Evolutionary conservation across 2,797 vertebrate genomes (phyloP), one percentile per base, ranked within the genome.

Genomic region (Thamnophis elegans): DNA sequence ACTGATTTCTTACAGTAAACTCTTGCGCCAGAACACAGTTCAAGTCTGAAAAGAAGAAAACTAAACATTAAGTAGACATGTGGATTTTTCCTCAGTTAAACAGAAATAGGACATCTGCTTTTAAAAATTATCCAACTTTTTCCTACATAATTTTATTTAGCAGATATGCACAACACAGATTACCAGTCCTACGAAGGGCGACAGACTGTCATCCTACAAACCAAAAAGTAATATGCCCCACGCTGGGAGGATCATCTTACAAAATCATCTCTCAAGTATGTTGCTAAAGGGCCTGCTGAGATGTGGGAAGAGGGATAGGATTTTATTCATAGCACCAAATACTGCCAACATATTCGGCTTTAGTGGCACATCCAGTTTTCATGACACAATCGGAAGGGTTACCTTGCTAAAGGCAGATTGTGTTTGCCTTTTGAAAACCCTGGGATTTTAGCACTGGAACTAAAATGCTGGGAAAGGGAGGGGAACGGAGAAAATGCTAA

Each of bases 141-240:
- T 4, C 88, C 47, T 51, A 93, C 95, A 95, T 60, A 94, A 90
- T 36, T 18, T 20, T 85, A 92, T 92, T 86, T 73, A 93, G 60
- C 51, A 58, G 94, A 87, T 90, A 94, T 93, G 85, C 89, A 88
- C 94, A 93, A 93, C 89, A 53, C 0, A 13, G 89, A 90, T 32
- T 95, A 93, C 92, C 93, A 93, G 92, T 16, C 90, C 90, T 91
- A 89, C 85, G 73, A 91, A 1, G 89, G 92, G 92, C 89, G 94
- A 93, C 73, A 91, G 90, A 88, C 95, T 94, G 94, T 89, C 92
- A 95, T 89, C 95, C 95, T n/a, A 90, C 65, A 0, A 2, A 92
- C 56, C 87, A 89, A 93, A 92, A 92, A 89, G 88, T 90, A 92
- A 89, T 93, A 93, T 91, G 90, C n/a, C 90, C 68, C 92, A 93